Conservation (phyloP, 2,888 invertebrate genomes). For the Latrodectus elegans region DNA sequence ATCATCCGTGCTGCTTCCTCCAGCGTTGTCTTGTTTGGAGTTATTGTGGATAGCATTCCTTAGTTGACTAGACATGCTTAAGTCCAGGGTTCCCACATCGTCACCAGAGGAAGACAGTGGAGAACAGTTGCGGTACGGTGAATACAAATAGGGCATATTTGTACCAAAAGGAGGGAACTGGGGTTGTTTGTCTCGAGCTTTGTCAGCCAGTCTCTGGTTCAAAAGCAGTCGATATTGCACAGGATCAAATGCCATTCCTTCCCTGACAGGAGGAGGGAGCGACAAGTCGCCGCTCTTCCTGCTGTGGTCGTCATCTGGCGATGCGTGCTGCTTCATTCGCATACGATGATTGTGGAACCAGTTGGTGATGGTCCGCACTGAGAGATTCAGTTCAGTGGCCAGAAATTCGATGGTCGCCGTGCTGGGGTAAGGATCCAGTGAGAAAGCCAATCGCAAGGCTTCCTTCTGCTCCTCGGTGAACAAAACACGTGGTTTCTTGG, state of each 20-base stretch:
- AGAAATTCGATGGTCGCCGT: slow-evolving; percentile 96
- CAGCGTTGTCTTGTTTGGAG: slow-evolving; percentile 79
- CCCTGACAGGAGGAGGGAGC: slow-evolving; percentile 53
- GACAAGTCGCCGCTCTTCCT: slow-evolving; percentile 37
- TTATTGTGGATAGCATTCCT: slow-evolving; percentile 55
- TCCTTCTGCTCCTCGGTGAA: slow-evolving; percentile 99
- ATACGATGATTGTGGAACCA: slow-evolving; percentile 99
- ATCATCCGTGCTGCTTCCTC: slow-evolving; percentile 85
- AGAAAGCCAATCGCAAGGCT: slow-evolving; percentile 93
- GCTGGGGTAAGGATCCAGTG: slow-evolving; percentile 97
- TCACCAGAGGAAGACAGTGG: slow-evolving; percentile 71
- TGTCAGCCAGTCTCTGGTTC: slow-evolving; percentile 89
- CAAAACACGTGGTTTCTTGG: slow-evolving; percentile 92
- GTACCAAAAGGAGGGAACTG: slow-evolving; percentile 48
- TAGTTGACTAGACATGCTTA: slow-evolving; percentile 78
- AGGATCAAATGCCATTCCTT: slow-evolving; percentile 82
- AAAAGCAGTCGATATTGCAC: slow-evolving; percentile 91
- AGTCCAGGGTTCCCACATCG: slow-evolving; percentile 79
- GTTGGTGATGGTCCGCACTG: slow-evolving; percentile 97
- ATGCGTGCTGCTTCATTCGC: slow-evolving; percentile 89
- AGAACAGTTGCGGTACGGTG: slow-evolving; percentile 70
- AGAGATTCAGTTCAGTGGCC: slow-evolving; percentile 90
- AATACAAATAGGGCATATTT: slow-evolving; percentile 56
- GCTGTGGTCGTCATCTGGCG: slow-evolving; percentile 62
- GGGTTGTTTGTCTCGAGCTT: slow-evolving; percentile 58